phyloP scores from a whole-genome alignment of 2,113 vertebrate species.

The Uria lomvia region DNA sequence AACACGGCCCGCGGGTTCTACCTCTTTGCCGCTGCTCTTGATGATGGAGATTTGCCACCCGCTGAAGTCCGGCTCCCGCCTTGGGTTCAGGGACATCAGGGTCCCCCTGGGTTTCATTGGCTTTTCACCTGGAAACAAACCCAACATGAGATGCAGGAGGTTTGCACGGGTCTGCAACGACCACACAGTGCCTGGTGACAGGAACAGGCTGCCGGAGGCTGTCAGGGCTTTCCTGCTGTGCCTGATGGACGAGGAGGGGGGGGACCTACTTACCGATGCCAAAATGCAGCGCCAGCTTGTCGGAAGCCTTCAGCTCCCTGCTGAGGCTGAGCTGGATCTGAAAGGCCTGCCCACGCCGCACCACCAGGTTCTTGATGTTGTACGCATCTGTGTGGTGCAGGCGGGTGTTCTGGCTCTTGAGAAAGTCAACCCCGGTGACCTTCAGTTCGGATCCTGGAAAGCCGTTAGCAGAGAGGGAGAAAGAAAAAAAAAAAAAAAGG shows the following conservation, averaged over 20 bases:
- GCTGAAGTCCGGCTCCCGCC: neutral
- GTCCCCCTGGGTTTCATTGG: neutral
- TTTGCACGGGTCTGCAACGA: fast-evolving
- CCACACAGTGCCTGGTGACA: fast-evolving
- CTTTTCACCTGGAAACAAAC: conserved; percentile 9
- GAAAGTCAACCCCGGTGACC: conserved; percentile 19
- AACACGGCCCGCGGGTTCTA: neutral
- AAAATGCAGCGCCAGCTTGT: neutral
- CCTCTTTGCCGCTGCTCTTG: neutral
- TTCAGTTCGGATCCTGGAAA: neutral
- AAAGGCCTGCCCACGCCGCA: conserved; percentile 57
- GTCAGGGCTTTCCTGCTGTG: fast-evolving
- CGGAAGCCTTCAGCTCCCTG: neutral
- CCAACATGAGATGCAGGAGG: neutral
- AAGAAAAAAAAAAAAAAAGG: neutral
- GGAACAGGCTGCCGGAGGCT: neutral
- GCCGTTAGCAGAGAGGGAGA: neutral
- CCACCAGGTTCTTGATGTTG: conserved; percentile 19
- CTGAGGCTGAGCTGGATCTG: neutral
- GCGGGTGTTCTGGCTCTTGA: neutral
- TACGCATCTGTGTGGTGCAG: conserved; percentile 46
- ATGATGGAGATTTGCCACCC: conserved; percentile 14
- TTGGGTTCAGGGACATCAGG: neutral
- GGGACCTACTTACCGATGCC: neutral
- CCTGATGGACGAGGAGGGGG: fast-evolving